Base-by-base conservation (phyloP, 2,797 vertebrate species). In the Acipenser transmontanus region DNA sequence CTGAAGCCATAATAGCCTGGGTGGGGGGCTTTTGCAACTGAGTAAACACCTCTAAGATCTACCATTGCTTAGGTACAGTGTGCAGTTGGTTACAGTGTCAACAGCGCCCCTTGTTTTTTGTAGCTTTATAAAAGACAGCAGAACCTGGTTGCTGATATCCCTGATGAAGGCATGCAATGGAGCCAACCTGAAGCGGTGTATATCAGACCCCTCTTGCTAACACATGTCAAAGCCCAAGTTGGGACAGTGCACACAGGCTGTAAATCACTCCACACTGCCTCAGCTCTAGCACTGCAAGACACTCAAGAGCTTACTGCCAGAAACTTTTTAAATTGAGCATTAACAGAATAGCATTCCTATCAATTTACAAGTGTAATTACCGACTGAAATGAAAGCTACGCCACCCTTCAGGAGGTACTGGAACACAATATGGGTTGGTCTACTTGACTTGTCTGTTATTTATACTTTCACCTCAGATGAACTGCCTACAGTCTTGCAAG, bases 1-100 rank as follows among this genome's bases (percentile, higher is more conserved):
- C 47, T 12, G 4, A 10, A 9, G 11, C 11, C 14, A 47, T 49
- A 12, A 48, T 47, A 12, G 17, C 11, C n/a, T 5, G 11, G 48
- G 34, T 10, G 47, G 8, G 8, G 11, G 47, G 2, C 7, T 47
- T 63, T 49, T 57, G 54, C 54, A 57, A 57, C 54, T 11, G 20
- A 49, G 47, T 49, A 50, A 63, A 49, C 48, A 71, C 4, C 52
- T 66, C 61, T 68, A 48, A 68, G 69, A 17, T 66, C 48, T 68
- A 76, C 56, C 64, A 8, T 8, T 60, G 61, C 69, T 71, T 47
- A 50, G 74, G 17, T 64, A 64, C 61, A 48, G n/a, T 63, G 52
- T 4, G 71, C 66, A 51, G 1, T 8, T 34, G 68, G 56, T 61
- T 7, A 1, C 11, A 52, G 65, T 61, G 57, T 62, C 72, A 66